Evolutionary conservation across 2,797 vertebrate genomes (phyloP), one percentile per base, ranked within the genome.

Genomic region (Discoglossus pictus): DNA sequence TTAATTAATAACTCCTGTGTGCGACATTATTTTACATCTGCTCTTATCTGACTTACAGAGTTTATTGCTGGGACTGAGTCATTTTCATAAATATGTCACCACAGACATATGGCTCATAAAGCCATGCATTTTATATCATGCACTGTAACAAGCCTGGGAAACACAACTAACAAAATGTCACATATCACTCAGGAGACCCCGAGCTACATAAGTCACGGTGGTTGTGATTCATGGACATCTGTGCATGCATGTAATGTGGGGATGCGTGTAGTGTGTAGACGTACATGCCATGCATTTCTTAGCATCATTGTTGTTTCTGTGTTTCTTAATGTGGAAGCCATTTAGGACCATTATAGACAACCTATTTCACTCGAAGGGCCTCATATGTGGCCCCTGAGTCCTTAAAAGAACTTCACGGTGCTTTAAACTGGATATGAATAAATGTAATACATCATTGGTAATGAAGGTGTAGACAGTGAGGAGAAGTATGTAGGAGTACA

Each of bases 51-150:
- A 21, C 20, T 11, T 17, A 4, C 40, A 20, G 34, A 3, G 48
- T 48, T 56, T 70, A 63, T 63, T 42, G 44, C 47, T 34, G 27
- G 15, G 47, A 48, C 51, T 56, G 38, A 50, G 17, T 46, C 27
- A 53, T 50, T 27, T 55, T 55, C 52, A 56, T 63, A 54, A 70
- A 23, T 16, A 15, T 17, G 20, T 38, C 34, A 39, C 34, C n/a
- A 62, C 52, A 44, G 63, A 56, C 60, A 70, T 70, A 60, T 70
- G 67, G 51, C 61, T 17, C 43, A 63, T 70, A 70, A 70, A 56
- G 43, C n/a, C n/a, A n/a, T n/a, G 44, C 31, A 70, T 63, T 39
- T 20, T 50, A 36, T 42, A n/a, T 50, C 23, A 24, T 58, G 21
- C 51, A 25, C 35, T 31, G 34, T 35, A 70, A 61, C 44, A 13